A percentile compares a stretch with the other conserved stretches of the same genome.
phyloP scores from a whole-genome alignment of 2,797 vertebrate species.

The Dromococcyx pavoninus region DNA sequence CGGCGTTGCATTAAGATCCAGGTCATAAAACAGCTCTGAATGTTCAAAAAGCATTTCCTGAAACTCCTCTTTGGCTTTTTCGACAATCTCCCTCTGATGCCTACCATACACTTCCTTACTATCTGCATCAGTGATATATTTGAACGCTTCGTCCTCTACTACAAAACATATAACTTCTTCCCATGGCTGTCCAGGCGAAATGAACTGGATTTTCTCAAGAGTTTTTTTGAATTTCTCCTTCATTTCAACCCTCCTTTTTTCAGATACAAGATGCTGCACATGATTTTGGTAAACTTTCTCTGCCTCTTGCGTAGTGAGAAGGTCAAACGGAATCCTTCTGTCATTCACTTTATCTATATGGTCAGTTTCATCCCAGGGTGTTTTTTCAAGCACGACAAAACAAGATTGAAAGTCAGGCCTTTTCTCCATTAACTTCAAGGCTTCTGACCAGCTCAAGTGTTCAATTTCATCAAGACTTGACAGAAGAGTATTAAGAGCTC shows the following conservation, averaged over 20 bases:
- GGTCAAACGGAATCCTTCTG: conserved; percentile 95
- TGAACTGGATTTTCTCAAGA: conserved; percentile 95
- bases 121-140: conserved; percentile 94
- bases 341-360: conserved; percentile 95
- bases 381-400: conserved; percentile 94
- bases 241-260: conserved; percentile 95
- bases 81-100: conserved; percentile 98
- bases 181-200: conserved; percentile 95
- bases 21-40: conserved; percentile 97
- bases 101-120: conserved; percentile 94
- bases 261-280: conserved; percentile 92
- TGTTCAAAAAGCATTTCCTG: conserved; percentile 99
- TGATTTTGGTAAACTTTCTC: conserved; percentile 96
- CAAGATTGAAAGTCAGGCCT: conserved; percentile 91
- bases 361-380: conserved; percentile 96
- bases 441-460: conserved; percentile 90
- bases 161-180: conserved; percentile 98
- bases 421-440: conserved; percentile 90
- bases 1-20: conserved; percentile 98
- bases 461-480: conserved; percentile 96
- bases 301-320: conserved; percentile 88
- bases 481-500: conserved; percentile 92
- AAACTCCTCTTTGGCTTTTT: conserved; percentile 99
- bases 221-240: conserved; percentile 98
- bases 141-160: conserved; percentile 96